Conservation (phyloP, 2,888 invertebrate species). For the Drosophila neonasuta region DNA sequence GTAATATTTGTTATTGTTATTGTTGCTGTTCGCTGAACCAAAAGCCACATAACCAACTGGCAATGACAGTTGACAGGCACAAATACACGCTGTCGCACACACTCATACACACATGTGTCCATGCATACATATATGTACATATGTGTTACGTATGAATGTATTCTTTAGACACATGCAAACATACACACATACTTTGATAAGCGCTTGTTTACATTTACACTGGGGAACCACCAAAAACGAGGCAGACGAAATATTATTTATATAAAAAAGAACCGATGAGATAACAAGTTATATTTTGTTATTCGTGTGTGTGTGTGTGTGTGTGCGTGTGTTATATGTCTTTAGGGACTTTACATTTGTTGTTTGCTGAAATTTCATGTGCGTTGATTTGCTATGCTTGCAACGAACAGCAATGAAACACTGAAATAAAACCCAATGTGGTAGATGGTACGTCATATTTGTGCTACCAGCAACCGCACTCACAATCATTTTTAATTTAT, state of each 20-base stretch:
- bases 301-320: slow-evolving; percentile 27
- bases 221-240: slow-evolving; percentile 60
- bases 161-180: slow-evolving; percentile 14
- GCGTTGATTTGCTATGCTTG: slow-evolving; percentile 61
- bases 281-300: slow-evolving; percentile 66
- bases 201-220: slow-evolving; percentile 72
- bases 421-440: slow-evolving; percentile 10
- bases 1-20: slow-evolving; percentile 41
- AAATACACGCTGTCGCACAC: slow-evolving; percentile 27
- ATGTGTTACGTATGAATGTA: slow-evolving; percentile 22
- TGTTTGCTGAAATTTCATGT: slow-evolving; percentile 60
- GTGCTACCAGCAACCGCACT: slow-evolving; percentile 5
- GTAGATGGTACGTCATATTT: slow-evolving; percentile 46
- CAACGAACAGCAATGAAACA: slow-evolving; percentile 30
- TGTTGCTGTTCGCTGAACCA: slow-evolving; percentile 54
- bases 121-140: background rate
- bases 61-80: slow-evolving; percentile 74
- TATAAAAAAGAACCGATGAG: slow-evolving; percentile 41
- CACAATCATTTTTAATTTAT: slow-evolving; percentile 70
- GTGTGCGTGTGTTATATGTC: slow-evolving; percentile 31
- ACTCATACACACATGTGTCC: slow-evolving; percentile 9
- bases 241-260: slow-evolving; percentile 56
- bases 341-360: slow-evolving; percentile 42
- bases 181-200: slow-evolving; percentile 54
- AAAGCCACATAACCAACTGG: slow-evolving; percentile 74